Evolutionary conservation across 2,888 invertebrate genomes (phyloP).

Genomic region (Zhuqinia jingwanae): DNA sequence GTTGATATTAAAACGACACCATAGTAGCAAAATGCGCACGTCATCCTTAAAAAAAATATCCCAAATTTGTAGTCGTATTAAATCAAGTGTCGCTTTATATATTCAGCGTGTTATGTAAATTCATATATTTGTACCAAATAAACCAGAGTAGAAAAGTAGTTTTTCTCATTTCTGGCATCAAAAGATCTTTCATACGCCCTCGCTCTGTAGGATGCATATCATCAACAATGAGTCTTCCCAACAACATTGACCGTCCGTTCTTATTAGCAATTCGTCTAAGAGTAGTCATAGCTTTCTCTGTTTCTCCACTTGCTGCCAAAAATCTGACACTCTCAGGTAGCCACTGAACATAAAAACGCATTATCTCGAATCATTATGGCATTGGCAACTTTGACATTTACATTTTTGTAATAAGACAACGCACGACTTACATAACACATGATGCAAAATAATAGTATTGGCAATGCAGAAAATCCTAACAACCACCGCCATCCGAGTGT

Average conservation of each 20-base stretch:
- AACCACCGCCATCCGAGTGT: conserved; percentile 95
- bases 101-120: no score
- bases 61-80: no score
- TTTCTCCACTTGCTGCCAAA: conserved; percentile 92
- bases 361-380: no score
- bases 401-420: no score
- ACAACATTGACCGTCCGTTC: conserved; percentile 93
- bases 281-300: conserved; percentile 92
- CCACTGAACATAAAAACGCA: no score
- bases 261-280: conserved; percentile 92
- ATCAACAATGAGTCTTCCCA: conserved; percentile 92
- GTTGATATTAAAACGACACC: conserved; percentile 97
- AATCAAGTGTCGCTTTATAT: no score
- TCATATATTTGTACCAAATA: conserved; percentile 94
- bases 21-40: conserved; percentile 97
- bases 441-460: conserved; percentile 88
- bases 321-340: conserved; percentile 95
- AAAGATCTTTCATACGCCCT: conserved; percentile 87
- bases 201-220: conserved; percentile 83
- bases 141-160: conserved; percentile 95
- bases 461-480: conserved; percentile 93
- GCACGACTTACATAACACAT: conserved; percentile 88
- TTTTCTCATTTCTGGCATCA: conserved; percentile 88
- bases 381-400: no score
- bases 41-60: conserved; percentile 85